Conservation (phyloP, 1,140 invertebrate species). For the Drosophila arawakana region DNA sequence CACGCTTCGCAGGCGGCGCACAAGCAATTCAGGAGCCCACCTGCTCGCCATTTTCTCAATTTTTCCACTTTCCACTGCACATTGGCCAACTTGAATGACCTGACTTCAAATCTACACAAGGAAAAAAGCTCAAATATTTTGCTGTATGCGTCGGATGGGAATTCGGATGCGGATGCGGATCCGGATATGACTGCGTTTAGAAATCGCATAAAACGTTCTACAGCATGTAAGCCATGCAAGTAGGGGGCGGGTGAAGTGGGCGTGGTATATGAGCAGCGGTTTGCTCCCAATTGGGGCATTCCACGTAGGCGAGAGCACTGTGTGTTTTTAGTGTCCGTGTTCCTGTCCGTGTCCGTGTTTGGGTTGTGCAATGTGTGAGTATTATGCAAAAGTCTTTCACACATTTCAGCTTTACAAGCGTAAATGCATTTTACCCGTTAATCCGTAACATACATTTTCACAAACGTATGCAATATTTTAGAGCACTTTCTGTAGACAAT, state of each 20-base stretch:
- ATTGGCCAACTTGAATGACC: constrained; percentile 39
- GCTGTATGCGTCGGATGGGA: constrained; percentile 1
- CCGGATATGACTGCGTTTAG: constrained; percentile 63
- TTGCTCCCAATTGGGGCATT: not conserved
- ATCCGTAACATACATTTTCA: constrained; percentile 22
- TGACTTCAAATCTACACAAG: constrained; percentile 40
- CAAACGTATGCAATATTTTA: not conserved
- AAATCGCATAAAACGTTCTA: constrained; percentile 51
- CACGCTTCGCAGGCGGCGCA: constrained; percentile 40
- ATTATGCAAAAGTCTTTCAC: constrained; percentile 45
- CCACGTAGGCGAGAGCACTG: not conserved
- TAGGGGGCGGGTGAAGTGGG: not conserved
- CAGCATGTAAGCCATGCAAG: constrained; percentile 55
- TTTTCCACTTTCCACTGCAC: constrained; percentile 29
- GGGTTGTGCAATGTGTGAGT: constrained; percentile 8
- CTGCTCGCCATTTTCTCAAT: constrained; percentile 39
- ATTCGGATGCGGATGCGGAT: constrained; percentile 49
- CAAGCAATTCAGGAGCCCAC: constrained; percentile 47
- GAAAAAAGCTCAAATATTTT: not conserved
- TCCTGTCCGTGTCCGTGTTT: not conserved
- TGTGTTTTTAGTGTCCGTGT: not conserved
- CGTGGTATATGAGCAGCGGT: too few relatives aligned
- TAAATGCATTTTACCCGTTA: constrained; percentile 58
- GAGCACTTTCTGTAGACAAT: not conserved
- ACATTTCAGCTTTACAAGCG: constrained; percentile 24